These are phyloP conservation scores for Poeciliopsis gracilis DNA, from an alignment of 2,797 vertebrate genomes.

Conservation along the genomic window DNA sequence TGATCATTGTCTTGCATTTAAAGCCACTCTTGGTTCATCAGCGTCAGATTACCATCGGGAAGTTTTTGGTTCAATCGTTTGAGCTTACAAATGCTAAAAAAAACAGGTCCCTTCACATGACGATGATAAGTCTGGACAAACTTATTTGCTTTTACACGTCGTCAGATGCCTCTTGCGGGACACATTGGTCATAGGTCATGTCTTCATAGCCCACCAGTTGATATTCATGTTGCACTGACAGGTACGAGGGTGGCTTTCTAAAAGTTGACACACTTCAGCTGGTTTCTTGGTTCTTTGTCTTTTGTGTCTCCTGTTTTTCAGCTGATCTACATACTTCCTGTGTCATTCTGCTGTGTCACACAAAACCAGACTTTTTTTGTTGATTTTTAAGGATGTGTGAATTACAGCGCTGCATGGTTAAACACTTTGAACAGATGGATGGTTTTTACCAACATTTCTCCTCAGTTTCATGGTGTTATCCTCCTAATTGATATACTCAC, in stretches of 20 bases:
- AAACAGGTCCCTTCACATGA: not conserved
- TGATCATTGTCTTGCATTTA: not conserved
- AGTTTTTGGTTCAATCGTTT: not conserved
- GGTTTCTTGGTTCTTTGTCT: not conserved
- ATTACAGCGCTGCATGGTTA: not conserved
- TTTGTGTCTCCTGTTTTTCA: not conserved
- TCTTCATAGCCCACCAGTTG: not conserved
- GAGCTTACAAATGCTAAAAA: not conserved
- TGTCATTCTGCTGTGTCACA: not conserved
- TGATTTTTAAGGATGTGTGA: not conserved
- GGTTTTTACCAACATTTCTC: not conserved
- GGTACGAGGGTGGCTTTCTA: not conserved
- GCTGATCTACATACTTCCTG: not conserved
- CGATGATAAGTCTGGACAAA: not conserved
- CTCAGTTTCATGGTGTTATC: not conserved
- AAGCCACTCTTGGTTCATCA: not conserved
- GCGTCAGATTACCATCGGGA: not conserved
- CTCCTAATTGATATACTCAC: not conserved
- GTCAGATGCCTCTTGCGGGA: not conserved
- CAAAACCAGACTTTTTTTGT: not conserved
- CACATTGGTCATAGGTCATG: not conserved
- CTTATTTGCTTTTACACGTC: not conserved
- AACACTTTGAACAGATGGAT: not conserved
- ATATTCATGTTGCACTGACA: not conserved
- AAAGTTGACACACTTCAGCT: not conserved